Conservation (phyloP, 2,888 invertebrate genomes). For the Apantesis nais region DNA sequence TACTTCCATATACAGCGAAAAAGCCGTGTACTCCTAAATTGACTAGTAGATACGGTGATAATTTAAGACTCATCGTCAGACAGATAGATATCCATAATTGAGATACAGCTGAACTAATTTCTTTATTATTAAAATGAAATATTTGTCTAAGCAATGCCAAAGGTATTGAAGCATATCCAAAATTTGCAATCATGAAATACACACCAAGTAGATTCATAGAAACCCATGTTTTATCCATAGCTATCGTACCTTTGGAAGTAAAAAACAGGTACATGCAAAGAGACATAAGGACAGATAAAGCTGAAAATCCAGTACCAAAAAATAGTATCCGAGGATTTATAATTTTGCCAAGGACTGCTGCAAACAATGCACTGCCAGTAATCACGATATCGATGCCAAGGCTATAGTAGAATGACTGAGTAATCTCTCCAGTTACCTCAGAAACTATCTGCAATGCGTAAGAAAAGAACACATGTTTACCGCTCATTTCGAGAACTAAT, state of each 20-base stretch:
- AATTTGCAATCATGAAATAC: constrained; percentile 54
- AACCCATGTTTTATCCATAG: constrained; percentile 8
- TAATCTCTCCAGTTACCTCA: constrained; percentile 46
- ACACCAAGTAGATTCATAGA: constrained; percentile 30
- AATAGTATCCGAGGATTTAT: constrained; percentile 50
- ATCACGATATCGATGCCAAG: constrained; percentile 55
- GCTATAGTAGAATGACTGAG: constrained; percentile 53
- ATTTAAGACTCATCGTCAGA: constrained; percentile 61
- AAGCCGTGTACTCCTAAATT: constrained; percentile 5
- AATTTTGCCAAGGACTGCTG: constrained; percentile 52
- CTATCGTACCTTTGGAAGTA: constrained; percentile 12
- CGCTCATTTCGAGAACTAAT: constrained; percentile 52
- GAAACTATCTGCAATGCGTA: constrained; percentile 56
- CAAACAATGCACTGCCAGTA: constrained; percentile 46
- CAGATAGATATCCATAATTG: constrained; percentile 66
- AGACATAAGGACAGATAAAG: constrained; percentile 5
- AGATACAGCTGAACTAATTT: constrained; percentile 68
- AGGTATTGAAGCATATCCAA: constrained; percentile 57
- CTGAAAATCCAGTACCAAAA: constrained; percentile 19
- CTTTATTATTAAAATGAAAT: constrained; percentile 55
- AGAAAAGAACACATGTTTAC: constrained; percentile 56
- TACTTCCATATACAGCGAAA: constrained; percentile 7
- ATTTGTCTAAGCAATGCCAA: constrained; percentile 55
- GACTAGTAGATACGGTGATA: constrained; percentile 56
- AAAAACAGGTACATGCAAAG: constrained; percentile 17